Evolutionary conservation across 2,888 invertebrate species (phyloP).

Genomic region (Hylaea fasciaria): DNA sequence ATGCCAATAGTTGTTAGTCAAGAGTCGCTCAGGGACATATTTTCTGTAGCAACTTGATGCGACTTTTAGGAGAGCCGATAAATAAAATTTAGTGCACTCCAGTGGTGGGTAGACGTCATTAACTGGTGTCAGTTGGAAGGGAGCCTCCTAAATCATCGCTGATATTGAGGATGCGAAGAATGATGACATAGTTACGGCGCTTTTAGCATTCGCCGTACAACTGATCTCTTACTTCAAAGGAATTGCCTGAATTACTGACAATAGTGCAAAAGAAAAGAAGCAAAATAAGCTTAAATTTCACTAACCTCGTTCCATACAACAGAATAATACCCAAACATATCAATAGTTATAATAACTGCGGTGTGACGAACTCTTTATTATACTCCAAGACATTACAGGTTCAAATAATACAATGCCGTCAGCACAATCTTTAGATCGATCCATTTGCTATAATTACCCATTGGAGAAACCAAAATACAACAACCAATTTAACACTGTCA

Average conservation of each 20-base stretch:
- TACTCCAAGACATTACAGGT: no score
- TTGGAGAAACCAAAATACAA: constrained; percentile 69
- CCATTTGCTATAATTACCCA: constrained; percentile 70
- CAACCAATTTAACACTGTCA: constrained; percentile 74
- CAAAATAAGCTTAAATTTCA: no score
- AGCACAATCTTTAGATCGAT: constrained; percentile 56
- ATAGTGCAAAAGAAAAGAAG: constrained; percentile 1
- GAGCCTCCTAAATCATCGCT: constrained; percentile 66
- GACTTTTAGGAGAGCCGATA: constrained; percentile 58
- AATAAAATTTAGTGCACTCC: constrained; percentile 65
- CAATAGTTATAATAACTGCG: no score
- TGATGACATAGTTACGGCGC: constrained; percentile 42
- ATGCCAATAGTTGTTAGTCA: constrained; percentile 39
- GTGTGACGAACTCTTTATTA: no score
- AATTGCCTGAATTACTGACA: not conserved
- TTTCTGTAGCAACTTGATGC: constrained; percentile 45
- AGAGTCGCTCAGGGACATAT: constrained; percentile 35
- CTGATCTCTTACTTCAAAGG: not conserved
- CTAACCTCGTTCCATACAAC: no score
- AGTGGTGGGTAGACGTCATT: constrained; percentile 57
- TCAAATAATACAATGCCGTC: no score
- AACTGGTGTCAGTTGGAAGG: constrained; percentile 59
- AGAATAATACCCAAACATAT: no score
- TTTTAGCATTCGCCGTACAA: constrained; percentile 1
- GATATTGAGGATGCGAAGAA: constrained; percentile 50